These are phyloP conservation scores for Polyommatus iphigenia DNA, from an alignment of 2,888 invertebrate species.

Conservation along the genomic window DNA sequence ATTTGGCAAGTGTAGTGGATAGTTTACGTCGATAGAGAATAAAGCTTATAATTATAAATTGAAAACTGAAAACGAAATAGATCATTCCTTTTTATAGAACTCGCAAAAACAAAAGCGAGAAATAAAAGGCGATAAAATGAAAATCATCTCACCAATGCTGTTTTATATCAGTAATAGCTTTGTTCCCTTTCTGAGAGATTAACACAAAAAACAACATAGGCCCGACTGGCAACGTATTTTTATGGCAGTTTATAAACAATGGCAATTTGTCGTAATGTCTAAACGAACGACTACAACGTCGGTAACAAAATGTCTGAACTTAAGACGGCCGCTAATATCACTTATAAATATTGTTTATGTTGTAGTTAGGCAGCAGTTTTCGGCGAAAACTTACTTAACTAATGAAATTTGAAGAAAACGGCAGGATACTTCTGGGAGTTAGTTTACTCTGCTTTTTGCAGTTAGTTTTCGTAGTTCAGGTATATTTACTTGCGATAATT, in stretches of 20 bases:
- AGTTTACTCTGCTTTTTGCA: not conserved
- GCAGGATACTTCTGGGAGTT: not conserved
- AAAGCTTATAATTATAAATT: not conserved
- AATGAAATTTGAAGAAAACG: slow-evolving; percentile 15
- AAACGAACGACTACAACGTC: slow-evolving; percentile 39
- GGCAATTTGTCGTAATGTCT: slow-evolving; percentile 51
- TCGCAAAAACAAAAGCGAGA: not conserved
- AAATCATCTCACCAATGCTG: slow-evolving; percentile 22
- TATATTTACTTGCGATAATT: not conserved
- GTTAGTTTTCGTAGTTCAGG: not conserved
- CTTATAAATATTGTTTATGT: slow-evolving; percentile 23
- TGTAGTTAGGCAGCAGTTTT: slow-evolving; percentile 19
- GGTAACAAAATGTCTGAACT: slow-evolving; percentile 14
- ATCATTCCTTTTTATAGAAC: not conserved
- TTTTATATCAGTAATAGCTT: slow-evolving; percentile 11
- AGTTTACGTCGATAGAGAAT: not conserved
- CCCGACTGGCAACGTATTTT: slow-evolving; percentile 39
- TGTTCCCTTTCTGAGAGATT: slow-evolving; percentile 27
- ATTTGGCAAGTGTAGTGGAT: not conserved
- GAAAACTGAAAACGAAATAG: not conserved
- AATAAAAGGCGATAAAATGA: slow-evolving; percentile 25
- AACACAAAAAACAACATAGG: slow-evolving; percentile 30
- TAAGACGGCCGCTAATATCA: slow-evolving; percentile 31
- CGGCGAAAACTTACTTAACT: not conserved
- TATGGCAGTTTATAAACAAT: slow-evolving; percentile 49